Evolutionary conservation across 1,140 invertebrate genomes (phyloP).

Genomic region (Mycetomoellerius zeteki): DNA sequence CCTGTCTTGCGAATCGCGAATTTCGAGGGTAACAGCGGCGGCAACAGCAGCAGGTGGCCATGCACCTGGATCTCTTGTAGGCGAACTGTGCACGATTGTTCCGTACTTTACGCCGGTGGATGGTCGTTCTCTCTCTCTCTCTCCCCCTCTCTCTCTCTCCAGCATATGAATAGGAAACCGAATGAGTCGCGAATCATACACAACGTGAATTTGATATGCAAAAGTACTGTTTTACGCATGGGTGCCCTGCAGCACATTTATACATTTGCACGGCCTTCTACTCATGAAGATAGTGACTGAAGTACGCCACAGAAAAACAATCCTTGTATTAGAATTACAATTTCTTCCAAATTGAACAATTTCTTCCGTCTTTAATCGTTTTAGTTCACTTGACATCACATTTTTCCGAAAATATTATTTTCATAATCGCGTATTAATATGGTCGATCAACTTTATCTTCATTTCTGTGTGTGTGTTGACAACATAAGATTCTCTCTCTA

Average conservation of each 20-base stretch:
- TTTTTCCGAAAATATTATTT: background rate
- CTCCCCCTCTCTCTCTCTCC: background rate
- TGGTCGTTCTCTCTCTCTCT: background rate
- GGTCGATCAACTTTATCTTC: background rate
- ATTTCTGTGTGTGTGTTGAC: background rate
- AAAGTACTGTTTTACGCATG: constrained; percentile 59
- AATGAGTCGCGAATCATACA: constrained; percentile 46
- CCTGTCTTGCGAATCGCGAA: constrained; percentile 79
- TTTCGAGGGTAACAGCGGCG: constrained; percentile 75
- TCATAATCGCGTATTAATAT: background rate
- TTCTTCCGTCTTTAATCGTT: too few species aligned
- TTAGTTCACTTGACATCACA: background rate
- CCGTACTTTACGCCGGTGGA: constrained; percentile 45
- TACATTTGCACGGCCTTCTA: constrained; percentile 8
- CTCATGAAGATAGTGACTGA: background rate
- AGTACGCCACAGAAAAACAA: background rate
- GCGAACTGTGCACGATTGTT: constrained; percentile 62
- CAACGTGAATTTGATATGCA: constrained; percentile 56
- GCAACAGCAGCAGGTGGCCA: constrained; percentile 80
- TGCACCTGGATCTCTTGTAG: constrained; percentile 79
- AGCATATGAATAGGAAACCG: constrained; percentile 53
- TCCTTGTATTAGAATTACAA: constrained; percentile 39
- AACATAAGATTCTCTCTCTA: background rate
- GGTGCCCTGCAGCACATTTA: background rate
- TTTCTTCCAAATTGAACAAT: background rate